These are phyloP conservation scores for Pseudoips prasinana DNA, from an alignment of 2,888 invertebrate species.

Conservation along the genomic window DNA sequence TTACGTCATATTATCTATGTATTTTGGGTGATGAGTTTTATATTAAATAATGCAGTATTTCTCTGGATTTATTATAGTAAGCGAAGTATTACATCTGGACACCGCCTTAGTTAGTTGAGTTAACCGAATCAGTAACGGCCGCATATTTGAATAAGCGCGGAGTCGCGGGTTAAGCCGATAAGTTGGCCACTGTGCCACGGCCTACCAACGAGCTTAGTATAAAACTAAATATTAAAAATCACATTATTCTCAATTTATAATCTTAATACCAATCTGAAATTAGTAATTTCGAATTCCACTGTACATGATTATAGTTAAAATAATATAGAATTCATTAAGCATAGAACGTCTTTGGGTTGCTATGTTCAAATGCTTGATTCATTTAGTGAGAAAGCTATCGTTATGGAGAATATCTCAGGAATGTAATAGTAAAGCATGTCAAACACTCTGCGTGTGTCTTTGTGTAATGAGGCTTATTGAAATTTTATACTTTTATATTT, in stretches of 20 bases:
- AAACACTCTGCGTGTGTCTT: slow-evolving; percentile 14
- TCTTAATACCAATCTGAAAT: slow-evolving; percentile 30
- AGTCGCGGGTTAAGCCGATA: too few relatives aligned
- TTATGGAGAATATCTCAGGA: too few relatives aligned
- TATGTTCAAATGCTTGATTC: too few relatives aligned
- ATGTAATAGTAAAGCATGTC: too few relatives aligned
- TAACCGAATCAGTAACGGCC: slow-evolving; percentile 12
- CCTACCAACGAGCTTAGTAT: slow-evolving; percentile 36
- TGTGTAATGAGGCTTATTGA: slow-evolving; percentile 9
- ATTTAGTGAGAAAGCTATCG: too few relatives aligned
- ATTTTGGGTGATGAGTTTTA: slow-evolving; percentile 7
- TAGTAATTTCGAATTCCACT: slow-evolving; percentile 22
- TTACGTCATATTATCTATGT: too few relatives aligned
- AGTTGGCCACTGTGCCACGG: slow-evolving; percentile 17
- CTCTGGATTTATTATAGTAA: slow-evolving; percentile 8
- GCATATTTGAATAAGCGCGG: neutral
- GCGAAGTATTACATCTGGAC: slow-evolving; percentile 25
- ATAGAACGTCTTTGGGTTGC: too few relatives aligned
- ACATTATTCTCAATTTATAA: slow-evolving; percentile 20
- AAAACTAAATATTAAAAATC: slow-evolving; percentile 26
- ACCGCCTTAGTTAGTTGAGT: slow-evolving; percentile 23
- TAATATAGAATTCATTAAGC: too few relatives aligned
- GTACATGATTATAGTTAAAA: slow-evolving; percentile 19
- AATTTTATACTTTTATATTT: slow-evolving; percentile 38
- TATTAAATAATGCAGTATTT: slow-evolving; percentile 1